Base-by-base conservation (phyloP, 23 tunicate species). In the Phallusia fumigata region DNA sequence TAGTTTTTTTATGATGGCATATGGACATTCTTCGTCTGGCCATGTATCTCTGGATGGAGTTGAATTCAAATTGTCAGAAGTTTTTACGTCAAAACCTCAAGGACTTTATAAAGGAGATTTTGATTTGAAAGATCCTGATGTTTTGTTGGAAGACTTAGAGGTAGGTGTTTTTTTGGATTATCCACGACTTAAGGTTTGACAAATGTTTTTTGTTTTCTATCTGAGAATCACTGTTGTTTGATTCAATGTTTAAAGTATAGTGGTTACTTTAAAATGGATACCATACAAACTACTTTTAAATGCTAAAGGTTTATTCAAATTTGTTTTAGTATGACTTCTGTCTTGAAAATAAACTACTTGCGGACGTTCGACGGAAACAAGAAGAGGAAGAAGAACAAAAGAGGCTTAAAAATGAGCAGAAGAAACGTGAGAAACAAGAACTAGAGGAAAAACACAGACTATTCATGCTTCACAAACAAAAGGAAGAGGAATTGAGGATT, bases 11-110 rank as follows among this genome's bases (percentile, higher is more conserved):
- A 58, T 24, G 1, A 58, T 58, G 69, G 69, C 69, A 22, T 58
- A 74, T 74, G 45, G 77, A 32, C 77, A 74, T 74, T 26, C 78
- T 30, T 45, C 89, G 31, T 85, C 95, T 30, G 65, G 81, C 11
- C 49, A 35, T 64, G 24, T 85, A 0, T 72, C 36, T 28, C 51
- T 89, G 65, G 94, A 89, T 76, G 94, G 94, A 0, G 88, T 89
- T 19, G 82, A 89, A 36, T 89, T 89, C 36, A 89, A 89, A 36
- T 35, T 89, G 34, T 89, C 94, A 32, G 94, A 89, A 28, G 81
- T 31, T 74, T 76, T 84, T 19, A 84, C 64, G 18, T n/a, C 64
- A 11, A 58, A 58, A 33, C 53, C 33, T 0, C 50, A 22, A 8
- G 18, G 19, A 0, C 21, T 1, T 10, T 32, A 18, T 44, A 31